These are phyloP conservation scores for Peromyscus eremicus DNA, from an alignment of 2,797 vertebrate genomes.

Conservation along the genomic window DNA sequence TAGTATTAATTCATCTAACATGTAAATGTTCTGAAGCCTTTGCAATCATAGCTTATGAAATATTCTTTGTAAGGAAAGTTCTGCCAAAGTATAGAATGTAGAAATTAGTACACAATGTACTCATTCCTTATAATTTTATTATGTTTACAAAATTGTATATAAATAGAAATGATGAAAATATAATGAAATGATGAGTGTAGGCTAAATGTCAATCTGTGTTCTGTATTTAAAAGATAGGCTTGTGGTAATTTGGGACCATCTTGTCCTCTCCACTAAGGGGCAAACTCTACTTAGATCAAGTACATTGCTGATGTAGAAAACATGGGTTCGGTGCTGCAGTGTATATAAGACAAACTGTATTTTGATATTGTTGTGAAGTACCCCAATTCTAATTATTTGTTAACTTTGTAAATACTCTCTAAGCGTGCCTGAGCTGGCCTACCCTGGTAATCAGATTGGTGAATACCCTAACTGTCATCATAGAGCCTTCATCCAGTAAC, in stretches of 20 bases:
- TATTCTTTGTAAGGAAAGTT: conserved; percentile 2
- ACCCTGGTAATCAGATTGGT: too few relatives aligned
- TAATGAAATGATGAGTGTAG: background rate
- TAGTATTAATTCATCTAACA: background rate
- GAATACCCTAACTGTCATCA: too few relatives aligned
- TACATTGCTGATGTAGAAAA: background rate
- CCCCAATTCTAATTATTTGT: background rate
- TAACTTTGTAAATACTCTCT: background rate
- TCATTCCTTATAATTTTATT: background rate
- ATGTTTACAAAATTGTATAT: background rate
- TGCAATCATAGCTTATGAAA: background rate
- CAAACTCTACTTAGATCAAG: background rate
- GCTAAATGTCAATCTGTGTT: background rate
- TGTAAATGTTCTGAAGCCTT: background rate
- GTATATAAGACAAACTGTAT: background rate
- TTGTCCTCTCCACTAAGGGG: background rate
- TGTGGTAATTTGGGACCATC: background rate
- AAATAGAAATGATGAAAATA: background rate
- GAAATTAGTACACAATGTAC: background rate
- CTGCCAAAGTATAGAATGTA: background rate
- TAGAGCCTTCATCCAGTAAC: too few relatives aligned
- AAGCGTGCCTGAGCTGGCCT: too few relatives aligned
- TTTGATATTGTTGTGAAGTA: background rate
- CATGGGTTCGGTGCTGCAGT: background rate
- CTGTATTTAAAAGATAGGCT: background rate